Base-by-base conservation (phyloP, 2,113 vertebrate genomes). In the Labrus mixtus region DNA sequence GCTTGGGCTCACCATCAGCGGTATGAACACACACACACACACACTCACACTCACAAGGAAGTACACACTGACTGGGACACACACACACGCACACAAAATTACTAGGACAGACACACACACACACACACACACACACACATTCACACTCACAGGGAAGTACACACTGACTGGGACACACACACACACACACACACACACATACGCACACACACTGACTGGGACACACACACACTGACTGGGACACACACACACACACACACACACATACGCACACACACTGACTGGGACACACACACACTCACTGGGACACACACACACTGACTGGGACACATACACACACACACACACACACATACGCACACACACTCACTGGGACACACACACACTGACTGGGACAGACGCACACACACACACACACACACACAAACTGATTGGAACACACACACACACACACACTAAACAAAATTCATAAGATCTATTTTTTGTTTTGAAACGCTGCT, bases 1-100 rank as follows among this genome's bases (percentile, higher is more conserved):
- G 85, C 95, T 99, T 84, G 98, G 98, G 33, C 97, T 99, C 91
- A 98, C 96, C 73, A 98, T 99, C 89, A 98, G 97, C 63, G 84
- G 90, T 91, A 88, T n/a, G 80, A 53, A 12, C 36, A 55, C 59
- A 54, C 71, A 48, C 46, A 58, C 65, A 64, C 43, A 76, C 55
- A 56, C 43, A 68, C 61, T 66, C 36, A 64, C 29, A 33, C 43
- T n/a, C n/a, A n/a, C n/a, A n/a, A n/a, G n/a, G n/a, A n/a, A n/a
- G n/a, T n/a, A 45, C 43, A 45, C 43, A 16, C 36, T 51, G 51
- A 58, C 72, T 43, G 46, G 58, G 60, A 64, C 58, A 77, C 56
- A 58, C 45, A n/a, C n/a, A n/a, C n/a, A n/a, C n/a, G n/a, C n/a
- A n/a, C n/a, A n/a, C n/a, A n/a, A n/a, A n/a, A n/a, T n/a, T n/a